These are phyloP conservation scores for Metellina segmentata DNA, from an alignment of 2,888 invertebrate species.

Conservation along the genomic window DNA sequence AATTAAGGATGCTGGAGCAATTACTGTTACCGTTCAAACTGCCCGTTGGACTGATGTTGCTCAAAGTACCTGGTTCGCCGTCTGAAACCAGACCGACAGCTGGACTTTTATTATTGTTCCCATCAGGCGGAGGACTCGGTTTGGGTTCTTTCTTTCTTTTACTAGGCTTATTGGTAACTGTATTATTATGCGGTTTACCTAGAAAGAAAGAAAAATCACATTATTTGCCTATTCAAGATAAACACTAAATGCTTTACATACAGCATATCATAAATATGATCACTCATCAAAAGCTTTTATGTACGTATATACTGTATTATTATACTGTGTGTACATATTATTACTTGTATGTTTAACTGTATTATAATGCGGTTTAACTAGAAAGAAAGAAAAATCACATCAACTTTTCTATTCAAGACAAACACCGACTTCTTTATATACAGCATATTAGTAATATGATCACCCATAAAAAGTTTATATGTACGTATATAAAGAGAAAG, in stretches of 20 bases:
- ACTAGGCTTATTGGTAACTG: slow-evolving; percentile 35
- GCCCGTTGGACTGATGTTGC: slow-evolving; percentile 47
- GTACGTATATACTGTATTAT: no score
- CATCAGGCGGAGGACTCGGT: slow-evolving; percentile 43
- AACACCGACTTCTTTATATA: no score
- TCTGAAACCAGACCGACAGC: slow-evolving; percentile 33
- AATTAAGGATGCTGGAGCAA: slow-evolving; percentile 57
- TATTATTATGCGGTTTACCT: slow-evolving; percentile 54
- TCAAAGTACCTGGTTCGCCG: slow-evolving; percentile 17
- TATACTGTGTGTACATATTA: no score
- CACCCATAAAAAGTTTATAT: no score
- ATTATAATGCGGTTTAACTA: slow-evolving; percentile 54
- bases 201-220: slow-evolving; percentile 16
- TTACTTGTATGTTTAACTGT: neutral
- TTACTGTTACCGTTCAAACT: slow-evolving; percentile 70
- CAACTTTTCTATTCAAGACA: neutral
- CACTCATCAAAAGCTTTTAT: no score
- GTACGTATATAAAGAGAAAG: no score
- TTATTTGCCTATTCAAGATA: neutral
- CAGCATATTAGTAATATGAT: no score
- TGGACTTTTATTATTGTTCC: slow-evolving; percentile 71
- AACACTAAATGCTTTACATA: no score
- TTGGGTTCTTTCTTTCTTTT: slow-evolving; percentile 70
- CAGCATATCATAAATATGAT: no score
- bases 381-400: slow-evolving; percentile 14